Base-by-base conservation (phyloP, 2,113 vertebrate species). In the Gymnarchus niloticus region DNA sequence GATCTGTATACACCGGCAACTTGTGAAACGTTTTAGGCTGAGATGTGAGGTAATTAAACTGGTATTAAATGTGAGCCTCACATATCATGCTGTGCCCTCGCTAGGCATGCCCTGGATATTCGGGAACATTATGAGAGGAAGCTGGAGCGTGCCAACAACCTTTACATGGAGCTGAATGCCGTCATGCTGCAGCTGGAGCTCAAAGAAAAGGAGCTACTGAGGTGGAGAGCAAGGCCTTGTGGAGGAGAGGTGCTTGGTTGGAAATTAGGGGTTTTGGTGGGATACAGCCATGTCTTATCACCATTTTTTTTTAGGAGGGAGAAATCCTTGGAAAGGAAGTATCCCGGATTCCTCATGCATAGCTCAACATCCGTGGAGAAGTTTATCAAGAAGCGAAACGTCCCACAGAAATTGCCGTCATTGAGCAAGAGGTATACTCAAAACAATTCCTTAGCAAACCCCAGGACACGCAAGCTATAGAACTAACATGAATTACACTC, bases 141-240 rank as follows among this genome's bases (percentile, higher is more conserved):
- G 81, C 91, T 99, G 91, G 97, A 99, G 85, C 90, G 98, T 56
- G 98, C 97, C 91, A 99, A 99, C 92, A 99, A 98, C 86, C 95
- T 99, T 3, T 99, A 99, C 93, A 98, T 99, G 98, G 98, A 99
- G 88, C 96, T 99, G 0, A 99, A 97, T 0, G 96, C 96, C 0
- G 96, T 99, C n/a, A 99, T 99, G 98, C 89, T 98, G 86, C 98
- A 99, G 91, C 94, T 99, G 89, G 98, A 99, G 89, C 95, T 98
- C 65, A 99, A 99, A 91, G 98, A 99, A 91, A 96, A 96, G 87
- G 98, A 98, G 90, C 93, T 99, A 85, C 95, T 97, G 85, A 96
- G 96, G 98, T 95, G 93, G n/a, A 65, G 41, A 8, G 33, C 14
- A 46, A 51, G 57, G 25, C 1, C 9, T 9, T 23, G n/a, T 25